Percentiles rank a stretch among this genome's conserved stretches.
Evolutionary conservation across 2,113 vertebrate species (phyloP).

Genomic region (Lamprotornis superbus): DNA sequence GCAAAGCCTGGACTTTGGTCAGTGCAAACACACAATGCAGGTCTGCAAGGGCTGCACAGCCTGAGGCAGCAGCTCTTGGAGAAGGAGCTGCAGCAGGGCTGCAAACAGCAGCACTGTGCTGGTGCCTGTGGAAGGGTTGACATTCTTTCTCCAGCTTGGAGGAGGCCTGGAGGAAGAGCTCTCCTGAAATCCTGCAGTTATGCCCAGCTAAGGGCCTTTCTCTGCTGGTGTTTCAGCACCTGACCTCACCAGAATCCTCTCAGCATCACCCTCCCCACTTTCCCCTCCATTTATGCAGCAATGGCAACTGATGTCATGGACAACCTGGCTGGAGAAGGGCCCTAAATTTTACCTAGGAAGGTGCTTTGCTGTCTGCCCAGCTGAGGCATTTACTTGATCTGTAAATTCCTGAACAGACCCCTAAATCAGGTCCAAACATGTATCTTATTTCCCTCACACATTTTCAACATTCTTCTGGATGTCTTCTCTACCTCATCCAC

Average conservation of each 20-base stretch:
- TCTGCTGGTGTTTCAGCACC: neutral
- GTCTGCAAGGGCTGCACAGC: neutral
- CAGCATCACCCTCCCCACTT: neutral
- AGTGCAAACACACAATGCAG: neutral
- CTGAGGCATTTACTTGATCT: neutral
- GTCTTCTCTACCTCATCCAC: neutral
- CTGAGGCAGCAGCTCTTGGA: neutral
- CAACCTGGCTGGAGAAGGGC: neutral
- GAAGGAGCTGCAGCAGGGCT: neutral
- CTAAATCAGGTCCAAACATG: neutral
- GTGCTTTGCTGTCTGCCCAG: neutral
- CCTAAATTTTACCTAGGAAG: neutral
- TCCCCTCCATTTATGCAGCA: fast-evolving
- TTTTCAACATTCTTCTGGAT: neutral
- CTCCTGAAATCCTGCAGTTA: neutral
- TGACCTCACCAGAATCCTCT: neutral
- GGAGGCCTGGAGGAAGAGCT: neutral
- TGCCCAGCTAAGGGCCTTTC: neutral
- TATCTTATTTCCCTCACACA: neutral
- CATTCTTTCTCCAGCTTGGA: neutral
- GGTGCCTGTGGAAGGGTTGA: neutral
- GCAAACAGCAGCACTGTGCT: neutral
- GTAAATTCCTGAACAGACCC: neutral
- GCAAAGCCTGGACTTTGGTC: neutral
- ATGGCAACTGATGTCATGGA: neutral